Percentiles rank a stretch among this genome's conserved stretches.
phyloP scores from a whole-genome alignment of 2,888 invertebrate species.

The Acronicta psi region DNA sequence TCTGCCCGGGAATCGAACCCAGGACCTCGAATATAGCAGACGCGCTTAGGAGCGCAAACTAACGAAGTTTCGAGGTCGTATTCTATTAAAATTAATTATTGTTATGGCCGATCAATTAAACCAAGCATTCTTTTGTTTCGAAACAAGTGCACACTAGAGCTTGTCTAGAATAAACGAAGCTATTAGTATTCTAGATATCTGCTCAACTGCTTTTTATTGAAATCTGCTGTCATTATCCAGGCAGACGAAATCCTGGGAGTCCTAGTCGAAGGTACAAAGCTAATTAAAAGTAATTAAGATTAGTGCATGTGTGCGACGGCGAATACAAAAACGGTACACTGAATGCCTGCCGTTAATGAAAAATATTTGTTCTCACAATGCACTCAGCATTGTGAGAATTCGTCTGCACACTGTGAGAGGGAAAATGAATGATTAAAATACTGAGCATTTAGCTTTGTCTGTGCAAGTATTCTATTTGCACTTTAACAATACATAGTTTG shows the following conservation, averaged over 20 bases:
- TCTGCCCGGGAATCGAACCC: too few relatives aligned
- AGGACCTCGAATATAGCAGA: too few relatives aligned
- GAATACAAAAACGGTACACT: constrained; percentile 31
- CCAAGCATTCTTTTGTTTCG: not conserved
- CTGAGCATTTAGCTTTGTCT: constrained; percentile 32
- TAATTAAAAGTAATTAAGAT: constrained; percentile 49
- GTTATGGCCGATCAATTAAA: not conserved
- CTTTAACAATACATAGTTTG: constrained; percentile 20
- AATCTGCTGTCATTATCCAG: not conserved
- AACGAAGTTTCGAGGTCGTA: too few relatives aligned
- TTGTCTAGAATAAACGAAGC: not conserved
- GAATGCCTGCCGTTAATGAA: constrained; percentile 36
- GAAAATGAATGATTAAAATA: constrained; percentile 44
- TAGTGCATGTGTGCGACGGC: constrained; percentile 11
- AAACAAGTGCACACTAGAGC: not conserved
- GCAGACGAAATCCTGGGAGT: constrained; percentile 7
- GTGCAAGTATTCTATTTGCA: constrained; percentile 18
- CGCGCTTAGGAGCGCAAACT: too few relatives aligned
- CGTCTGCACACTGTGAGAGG: constrained; percentile 36
- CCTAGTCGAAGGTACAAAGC: constrained; percentile 10
- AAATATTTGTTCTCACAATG: constrained; percentile 43
- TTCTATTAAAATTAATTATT: too few relatives aligned
- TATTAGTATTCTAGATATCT: not conserved
- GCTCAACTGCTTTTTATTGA: not conserved
- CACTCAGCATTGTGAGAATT: constrained; percentile 33